Evolutionary conservation across 2,797 vertebrate species (phyloP).

Genomic region (Acomys russatus): DNA sequence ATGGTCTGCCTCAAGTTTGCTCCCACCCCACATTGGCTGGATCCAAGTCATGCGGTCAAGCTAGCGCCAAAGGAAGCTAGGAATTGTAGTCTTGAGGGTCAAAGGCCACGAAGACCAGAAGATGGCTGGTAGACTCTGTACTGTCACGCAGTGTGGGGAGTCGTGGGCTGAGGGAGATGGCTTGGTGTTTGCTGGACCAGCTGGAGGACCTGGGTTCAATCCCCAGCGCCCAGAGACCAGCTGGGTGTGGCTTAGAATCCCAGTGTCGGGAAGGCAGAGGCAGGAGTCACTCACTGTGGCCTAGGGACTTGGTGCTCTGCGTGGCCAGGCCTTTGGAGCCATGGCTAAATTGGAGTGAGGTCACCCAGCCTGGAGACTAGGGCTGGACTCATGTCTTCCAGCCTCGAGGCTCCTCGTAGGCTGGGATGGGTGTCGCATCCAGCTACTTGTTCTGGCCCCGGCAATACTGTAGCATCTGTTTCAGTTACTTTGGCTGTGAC

Average conservation of each 20-base stretch:
- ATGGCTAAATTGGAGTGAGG: neutral
- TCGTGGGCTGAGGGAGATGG: neutral
- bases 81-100: slow-evolving; percentile 56
- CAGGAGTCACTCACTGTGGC: neutral
- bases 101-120: neutral
- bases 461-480: no score
- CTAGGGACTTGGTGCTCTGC: neutral
- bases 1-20: neutral
- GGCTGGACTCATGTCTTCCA: no score
- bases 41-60: slow-evolving; percentile 27
- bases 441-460: neutral
- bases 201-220: neutral
- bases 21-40: slow-evolving; percentile 52
- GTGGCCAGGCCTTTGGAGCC: neutral
- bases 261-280: neutral
- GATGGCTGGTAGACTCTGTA: neutral
- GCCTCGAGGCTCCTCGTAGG: neutral
- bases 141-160: neutral
- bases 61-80: slow-evolving; percentile 23
- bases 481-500: neutral
- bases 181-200: neutral
- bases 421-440: neutral
- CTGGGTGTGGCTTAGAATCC: neutral
- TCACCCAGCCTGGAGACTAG: neutral
- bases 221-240: neutral